phyloP scores from a whole-genome alignment of 2,797 vertebrate species.

The Hypotaenidia philippensis region DNA sequence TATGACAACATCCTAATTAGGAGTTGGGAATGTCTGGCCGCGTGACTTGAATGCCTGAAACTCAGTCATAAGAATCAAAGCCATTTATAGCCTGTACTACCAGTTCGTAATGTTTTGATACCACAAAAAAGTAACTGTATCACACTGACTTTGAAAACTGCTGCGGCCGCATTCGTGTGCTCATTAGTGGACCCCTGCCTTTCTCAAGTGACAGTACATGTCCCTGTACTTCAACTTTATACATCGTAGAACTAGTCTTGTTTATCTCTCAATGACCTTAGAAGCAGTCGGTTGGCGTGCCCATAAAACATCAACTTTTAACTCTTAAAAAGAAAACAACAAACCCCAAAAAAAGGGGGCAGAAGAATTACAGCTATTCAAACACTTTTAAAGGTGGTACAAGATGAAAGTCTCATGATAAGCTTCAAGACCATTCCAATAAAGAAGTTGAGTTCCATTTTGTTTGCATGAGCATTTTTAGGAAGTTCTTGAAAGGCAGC shows the following conservation, averaged over 20 bases:
- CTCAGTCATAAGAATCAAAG: not conserved
- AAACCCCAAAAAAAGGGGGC: not conserved
- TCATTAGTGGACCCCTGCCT: not conserved
- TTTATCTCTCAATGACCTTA: not conserved
- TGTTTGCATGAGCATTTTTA: not conserved
- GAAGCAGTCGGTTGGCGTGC: not conserved
- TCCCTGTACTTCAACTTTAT: not conserved
- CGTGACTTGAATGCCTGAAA: not conserved
- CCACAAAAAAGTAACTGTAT: not conserved
- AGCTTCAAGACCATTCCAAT: not conserved
- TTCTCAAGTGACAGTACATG: not conserved
- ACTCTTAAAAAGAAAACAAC: too few relatives aligned
- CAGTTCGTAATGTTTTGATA: not conserved
- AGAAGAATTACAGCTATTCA: not conserved
- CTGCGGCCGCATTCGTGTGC: accelerated
- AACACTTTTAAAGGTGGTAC: not conserved
- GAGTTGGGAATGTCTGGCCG: not conserved
- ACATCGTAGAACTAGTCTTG: not conserved
- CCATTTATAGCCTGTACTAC: not conserved
- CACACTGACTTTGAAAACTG: not conserved
- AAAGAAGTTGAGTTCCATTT: not conserved
- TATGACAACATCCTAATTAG: slow-evolving; percentile 20
- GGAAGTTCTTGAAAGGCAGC: not conserved
- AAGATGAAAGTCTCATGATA: not conserved
- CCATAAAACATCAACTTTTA: not conserved